Conservation (phyloP, 2,888 invertebrate species). For the Choristoneura rosaceana region DNA sequence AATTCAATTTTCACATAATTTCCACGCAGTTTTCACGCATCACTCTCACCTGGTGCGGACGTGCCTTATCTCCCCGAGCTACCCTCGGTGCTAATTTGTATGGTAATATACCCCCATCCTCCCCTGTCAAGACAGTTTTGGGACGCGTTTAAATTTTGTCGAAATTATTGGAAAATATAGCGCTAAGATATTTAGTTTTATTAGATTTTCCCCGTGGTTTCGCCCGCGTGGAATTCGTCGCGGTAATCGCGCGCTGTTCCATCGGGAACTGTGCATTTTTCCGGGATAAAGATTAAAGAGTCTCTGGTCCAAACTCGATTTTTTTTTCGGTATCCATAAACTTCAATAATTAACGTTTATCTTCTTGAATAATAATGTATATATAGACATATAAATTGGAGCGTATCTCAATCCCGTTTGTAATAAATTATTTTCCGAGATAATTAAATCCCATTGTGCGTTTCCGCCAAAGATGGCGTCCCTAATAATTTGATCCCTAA, state of each 20-base stretch:
- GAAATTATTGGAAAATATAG: not conserved
- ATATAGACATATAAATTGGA: no score
- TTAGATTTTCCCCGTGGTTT: not conserved
- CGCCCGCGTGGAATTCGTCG: not conserved
- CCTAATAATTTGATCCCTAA: slow-evolving; percentile 15
- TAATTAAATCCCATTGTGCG: slow-evolving; percentile 14
- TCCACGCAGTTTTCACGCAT: slow-evolving; percentile 2
- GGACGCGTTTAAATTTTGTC: slow-evolving; percentile 2
- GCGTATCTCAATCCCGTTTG: not conserved
- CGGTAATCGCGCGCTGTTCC: no score
- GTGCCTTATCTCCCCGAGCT: slow-evolving; percentile 58
- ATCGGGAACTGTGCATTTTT: no score
- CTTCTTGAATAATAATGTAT: no score
- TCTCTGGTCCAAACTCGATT: no score
- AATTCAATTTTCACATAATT: not conserved
- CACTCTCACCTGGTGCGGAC: slow-evolving; percentile 37
- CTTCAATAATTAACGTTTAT: no score
- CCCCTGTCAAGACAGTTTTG: not conserved
- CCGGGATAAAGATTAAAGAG: no score
- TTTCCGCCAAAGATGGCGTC: slow-evolving; percentile 33
- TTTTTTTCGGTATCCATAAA: no score
- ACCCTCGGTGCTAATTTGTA: slow-evolving; percentile 67
- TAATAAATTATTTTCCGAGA: not conserved
- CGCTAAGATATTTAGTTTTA: no score
- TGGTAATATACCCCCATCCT: slow-evolving; percentile 56